A percentile compares a stretch with the other conserved stretches of the same genome.
Evolutionary conservation across 2,113 vertebrate genomes (phyloP).

Genomic region (Galbula dea): DNA sequence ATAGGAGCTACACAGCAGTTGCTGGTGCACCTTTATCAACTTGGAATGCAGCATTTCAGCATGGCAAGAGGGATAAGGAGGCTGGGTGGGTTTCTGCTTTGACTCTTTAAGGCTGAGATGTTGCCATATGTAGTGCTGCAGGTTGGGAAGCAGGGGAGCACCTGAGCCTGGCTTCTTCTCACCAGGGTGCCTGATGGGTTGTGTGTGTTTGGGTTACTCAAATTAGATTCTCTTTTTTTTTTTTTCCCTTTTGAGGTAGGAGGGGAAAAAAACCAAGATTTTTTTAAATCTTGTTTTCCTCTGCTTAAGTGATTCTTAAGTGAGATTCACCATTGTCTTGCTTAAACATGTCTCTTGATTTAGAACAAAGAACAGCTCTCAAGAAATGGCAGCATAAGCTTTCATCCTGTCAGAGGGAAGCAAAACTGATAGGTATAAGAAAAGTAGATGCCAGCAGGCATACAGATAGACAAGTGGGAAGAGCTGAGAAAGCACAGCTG

Average conservation of each 20-base stretch:
- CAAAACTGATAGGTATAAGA: background rate
- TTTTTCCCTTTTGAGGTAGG: background rate
- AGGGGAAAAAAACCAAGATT: rapidly evolving
- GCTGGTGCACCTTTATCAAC: background rate
- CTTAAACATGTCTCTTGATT: background rate
- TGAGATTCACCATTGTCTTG: background rate
- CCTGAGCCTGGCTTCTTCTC: background rate
- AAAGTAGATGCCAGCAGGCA: background rate
- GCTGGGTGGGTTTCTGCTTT: background rate
- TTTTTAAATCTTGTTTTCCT: background rate
- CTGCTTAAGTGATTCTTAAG: background rate
- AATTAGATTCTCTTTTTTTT: background rate
- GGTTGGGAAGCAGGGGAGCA: background rate
- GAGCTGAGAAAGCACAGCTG: background rate
- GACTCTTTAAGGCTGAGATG: background rate
- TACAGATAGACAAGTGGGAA: background rate
- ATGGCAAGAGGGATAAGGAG: background rate
- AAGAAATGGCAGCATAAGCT: background rate
- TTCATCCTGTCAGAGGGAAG: background rate
- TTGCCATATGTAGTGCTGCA: rapidly evolving
- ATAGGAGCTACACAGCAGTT: background rate
- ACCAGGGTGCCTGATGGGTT: background rate
- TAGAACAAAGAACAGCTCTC: background rate
- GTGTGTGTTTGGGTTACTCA: background rate
- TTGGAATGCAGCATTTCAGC: background rate